Base-by-base conservation (phyloP, 2,888 invertebrate species). In the Meta bourneti region DNA sequence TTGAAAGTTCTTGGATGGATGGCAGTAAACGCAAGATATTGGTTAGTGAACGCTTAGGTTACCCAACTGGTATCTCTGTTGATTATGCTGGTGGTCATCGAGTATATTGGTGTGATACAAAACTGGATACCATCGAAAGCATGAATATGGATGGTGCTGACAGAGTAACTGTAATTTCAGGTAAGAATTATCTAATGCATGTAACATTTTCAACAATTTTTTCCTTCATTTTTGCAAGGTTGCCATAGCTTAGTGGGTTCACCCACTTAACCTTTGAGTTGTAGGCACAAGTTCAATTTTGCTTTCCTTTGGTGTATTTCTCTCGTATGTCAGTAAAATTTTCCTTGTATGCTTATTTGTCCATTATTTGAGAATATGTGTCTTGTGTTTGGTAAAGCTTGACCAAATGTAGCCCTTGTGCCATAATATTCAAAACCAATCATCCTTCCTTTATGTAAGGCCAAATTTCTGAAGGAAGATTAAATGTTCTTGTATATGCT, bases 1-100 rank as follows among this genome's bases (percentile, higher is more conserved):
- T 99, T 93, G 99, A 99, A 95, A 96, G 97, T 6, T 96, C 98
- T 1, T 99, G 99, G 98, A 98, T 99, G 98, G 99, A 99, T 94
- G 99, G 99, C 0, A 97, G 97, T 0, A 97, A 98, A 94, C 96
- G 98, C 2, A 96, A 97, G 86, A 96, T 97, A 0, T 95, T 99
- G 4, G 97, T 98, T 8, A 96, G 97, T 0, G 98, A 98, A 92
- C 96, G 96, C 92, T 96, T 99, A 51, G 96, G 98, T 49, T 97
- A 97, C 94, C 99, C 99, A 0, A 96, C 98, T 0, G 98, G 98
- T 0, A 95, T 99, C 11, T 96, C 98, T 0, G 97, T 99, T 80
- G 99, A 99, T 94, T 97, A 97, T 94, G 93, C 93, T 52, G 96
- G 97, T 0, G 97, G 97, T 92, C 97, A 98, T 94, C 96, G 97